Evolutionary conservation across 2,797 vertebrate genomes (phyloP).

Genomic region (Sebastes elongatus): DNA sequence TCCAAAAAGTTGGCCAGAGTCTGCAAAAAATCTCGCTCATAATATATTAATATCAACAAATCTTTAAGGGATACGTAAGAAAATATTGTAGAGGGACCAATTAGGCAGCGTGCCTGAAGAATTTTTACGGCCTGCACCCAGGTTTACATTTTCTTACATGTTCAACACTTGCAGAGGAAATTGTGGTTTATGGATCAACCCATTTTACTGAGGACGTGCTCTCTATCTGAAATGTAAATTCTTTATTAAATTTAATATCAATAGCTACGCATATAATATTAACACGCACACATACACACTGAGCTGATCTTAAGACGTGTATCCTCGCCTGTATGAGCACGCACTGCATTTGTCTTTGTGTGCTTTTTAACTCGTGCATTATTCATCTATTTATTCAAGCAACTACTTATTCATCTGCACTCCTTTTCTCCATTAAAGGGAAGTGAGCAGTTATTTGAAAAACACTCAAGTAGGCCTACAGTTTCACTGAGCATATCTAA

Average conservation of each 20-base stretch:
- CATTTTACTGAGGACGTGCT: constrained; percentile 59
- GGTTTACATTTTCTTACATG: constrained; percentile 56
- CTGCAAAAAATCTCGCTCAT: constrained; percentile 76
- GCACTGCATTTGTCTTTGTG: constrained; percentile 52
- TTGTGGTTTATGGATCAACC: constrained; percentile 63
- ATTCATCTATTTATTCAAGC: constrained; percentile 72
- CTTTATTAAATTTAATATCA: constrained; percentile 65
- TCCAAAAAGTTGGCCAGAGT: constrained; percentile 79
- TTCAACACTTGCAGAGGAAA: constrained; percentile 60
- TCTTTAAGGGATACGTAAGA: constrained; percentile 84
- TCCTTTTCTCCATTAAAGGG: constrained; percentile 38
- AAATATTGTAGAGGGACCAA: constrained; percentile 86
- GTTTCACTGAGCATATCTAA: constrained; percentile 39
- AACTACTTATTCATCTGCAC: constrained; percentile 44
- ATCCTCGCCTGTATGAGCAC: constrained; percentile 12
- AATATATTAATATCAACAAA: constrained; percentile 87
- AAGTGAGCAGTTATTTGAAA: constrained; percentile 39
- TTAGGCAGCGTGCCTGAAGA: constrained; percentile 80
- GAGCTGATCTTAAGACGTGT: constrained; percentile 25
- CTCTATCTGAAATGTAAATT: constrained; percentile 70
- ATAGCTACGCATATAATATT: constrained; percentile 41
- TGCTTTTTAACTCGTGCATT: constrained; percentile 57
- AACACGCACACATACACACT: background rate
- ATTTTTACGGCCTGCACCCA: constrained; percentile 57
- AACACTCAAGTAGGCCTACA: constrained; percentile 15